These are phyloP conservation scores for Pedionomus torquatus DNA, from an alignment of 2,113 vertebrate species.

Conservation along the genomic window DNA sequence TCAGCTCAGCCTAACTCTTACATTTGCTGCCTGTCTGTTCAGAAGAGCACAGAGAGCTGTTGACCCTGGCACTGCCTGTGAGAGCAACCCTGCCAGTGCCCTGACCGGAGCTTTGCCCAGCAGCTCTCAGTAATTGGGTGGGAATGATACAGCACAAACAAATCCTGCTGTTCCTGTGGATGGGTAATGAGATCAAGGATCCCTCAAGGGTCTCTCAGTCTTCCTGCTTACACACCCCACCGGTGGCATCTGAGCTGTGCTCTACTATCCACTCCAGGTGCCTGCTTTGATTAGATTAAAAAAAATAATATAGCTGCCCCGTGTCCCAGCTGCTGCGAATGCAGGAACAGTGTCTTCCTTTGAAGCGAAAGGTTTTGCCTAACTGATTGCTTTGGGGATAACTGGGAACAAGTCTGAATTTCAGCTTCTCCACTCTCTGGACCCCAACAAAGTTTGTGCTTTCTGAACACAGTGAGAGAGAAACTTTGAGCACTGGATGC, in stretches of 20 bases:
- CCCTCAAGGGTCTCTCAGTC: not conserved
- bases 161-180: not conserved
- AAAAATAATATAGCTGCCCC: not conserved
- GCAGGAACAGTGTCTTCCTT: not conserved
- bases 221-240: not conserved
- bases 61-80: rapidly evolving
- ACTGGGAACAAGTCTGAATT: not conserved
- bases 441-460: not conserved
- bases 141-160: not conserved
- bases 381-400: rapidly evolving
- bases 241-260: not conserved
- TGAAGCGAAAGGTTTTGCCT: not conserved
- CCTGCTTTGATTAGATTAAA: not conserved
- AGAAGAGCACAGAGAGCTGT: not conserved
- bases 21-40: not conserved
- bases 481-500: not conserved
- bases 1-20: not conserved
- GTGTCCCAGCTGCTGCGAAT: not conserved
- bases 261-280: not conserved
- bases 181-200: not conserved
- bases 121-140: not conserved
- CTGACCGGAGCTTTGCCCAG: rapidly evolving
- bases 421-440: not conserved
- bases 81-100: not conserved
- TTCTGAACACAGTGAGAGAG: not conserved